Evolutionary conservation across 1,140 invertebrate species (phyloP).

Genomic region (Procambarus virginalis): DNA sequence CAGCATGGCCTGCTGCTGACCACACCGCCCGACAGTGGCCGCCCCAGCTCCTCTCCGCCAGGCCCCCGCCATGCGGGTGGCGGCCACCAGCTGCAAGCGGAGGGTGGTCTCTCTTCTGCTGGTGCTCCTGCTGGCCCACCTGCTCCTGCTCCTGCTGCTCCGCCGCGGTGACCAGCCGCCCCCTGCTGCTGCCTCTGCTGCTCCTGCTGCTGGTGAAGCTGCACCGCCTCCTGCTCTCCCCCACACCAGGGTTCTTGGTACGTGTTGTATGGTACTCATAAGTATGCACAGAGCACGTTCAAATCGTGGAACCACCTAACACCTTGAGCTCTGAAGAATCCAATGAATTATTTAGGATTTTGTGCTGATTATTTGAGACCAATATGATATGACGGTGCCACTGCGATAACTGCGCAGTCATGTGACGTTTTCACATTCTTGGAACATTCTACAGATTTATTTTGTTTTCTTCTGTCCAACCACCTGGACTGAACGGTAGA

Average conservation of each 20-base stretch:
- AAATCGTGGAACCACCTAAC: too few relatives aligned
- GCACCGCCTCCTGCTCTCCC: neutral
- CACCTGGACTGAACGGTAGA: too few relatives aligned
- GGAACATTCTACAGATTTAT: too few relatives aligned
- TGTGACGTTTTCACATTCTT: too few relatives aligned
- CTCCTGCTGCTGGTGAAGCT: neutral
- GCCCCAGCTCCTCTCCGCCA: constrained; percentile 28
- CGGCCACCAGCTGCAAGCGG: constrained; percentile 46
- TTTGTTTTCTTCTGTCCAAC: too few relatives aligned
- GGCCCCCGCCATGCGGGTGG: constrained; percentile 61
- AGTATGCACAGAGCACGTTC: too few relatives aligned
- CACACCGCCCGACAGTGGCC: neutral
- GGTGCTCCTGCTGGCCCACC: constrained; percentile 61
- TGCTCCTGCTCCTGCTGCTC: constrained; percentile 50
- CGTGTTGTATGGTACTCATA: neutral
- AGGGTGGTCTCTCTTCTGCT: constrained; percentile 60
- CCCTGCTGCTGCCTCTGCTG: constrained; percentile 5
- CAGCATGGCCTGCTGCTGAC: constrained; percentile 38
- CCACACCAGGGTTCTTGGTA: constrained; percentile 26
- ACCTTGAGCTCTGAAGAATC: too few relatives aligned
- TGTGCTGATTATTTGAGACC: too few relatives aligned
- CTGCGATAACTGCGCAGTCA: too few relatives aligned
- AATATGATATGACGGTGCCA: too few relatives aligned
- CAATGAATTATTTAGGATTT: too few relatives aligned
- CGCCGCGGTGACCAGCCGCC: constrained; percentile 22